Percentiles rank a stretch among this genome's conserved stretches.
Evolutionary conservation across 1,140 invertebrate species (phyloP).

Genomic region (Lycorma delicatula): DNA sequence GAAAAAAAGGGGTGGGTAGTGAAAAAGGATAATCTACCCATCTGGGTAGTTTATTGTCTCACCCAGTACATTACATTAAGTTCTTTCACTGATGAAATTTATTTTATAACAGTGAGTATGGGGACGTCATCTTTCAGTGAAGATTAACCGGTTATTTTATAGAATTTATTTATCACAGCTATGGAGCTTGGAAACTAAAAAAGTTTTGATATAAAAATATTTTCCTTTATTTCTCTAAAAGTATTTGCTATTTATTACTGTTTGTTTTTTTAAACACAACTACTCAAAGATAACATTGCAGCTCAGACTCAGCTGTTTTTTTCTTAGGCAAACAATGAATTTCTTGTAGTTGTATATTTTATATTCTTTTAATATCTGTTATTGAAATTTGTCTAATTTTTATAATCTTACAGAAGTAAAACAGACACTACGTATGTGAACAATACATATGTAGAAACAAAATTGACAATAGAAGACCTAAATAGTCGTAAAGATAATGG

Average conservation of each 20-base stretch:
- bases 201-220: not conserved
- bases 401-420: not conserved
- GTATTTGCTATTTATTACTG: not conserved
- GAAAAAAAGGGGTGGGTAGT: no score
- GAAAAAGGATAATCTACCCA: no score
- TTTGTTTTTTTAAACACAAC: not conserved
- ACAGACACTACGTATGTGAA: conserved; percentile 38
- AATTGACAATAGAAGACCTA: conserved; percentile 44
- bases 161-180: no score
- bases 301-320: not conserved
- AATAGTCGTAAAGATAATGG: conserved; percentile 54
- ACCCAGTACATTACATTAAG: no score
- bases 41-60: no score
- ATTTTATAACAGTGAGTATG: no score
- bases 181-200: no score
- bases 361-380: not conserved
- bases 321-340: not conserved
- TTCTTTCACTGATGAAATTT: no score
- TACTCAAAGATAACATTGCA: not conserved
- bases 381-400: not conserved
- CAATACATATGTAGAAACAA: conserved; percentile 46
- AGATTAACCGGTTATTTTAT: no score
- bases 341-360: not conserved
- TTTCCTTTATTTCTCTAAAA: no score
- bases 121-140: no score